Percentiles rank a stretch among this genome's conserved stretches.
These are phyloP conservation scores for Zele albiditarsus DNA, from an alignment of 2,888 invertebrate genomes.

Conservation along the genomic window DNA sequence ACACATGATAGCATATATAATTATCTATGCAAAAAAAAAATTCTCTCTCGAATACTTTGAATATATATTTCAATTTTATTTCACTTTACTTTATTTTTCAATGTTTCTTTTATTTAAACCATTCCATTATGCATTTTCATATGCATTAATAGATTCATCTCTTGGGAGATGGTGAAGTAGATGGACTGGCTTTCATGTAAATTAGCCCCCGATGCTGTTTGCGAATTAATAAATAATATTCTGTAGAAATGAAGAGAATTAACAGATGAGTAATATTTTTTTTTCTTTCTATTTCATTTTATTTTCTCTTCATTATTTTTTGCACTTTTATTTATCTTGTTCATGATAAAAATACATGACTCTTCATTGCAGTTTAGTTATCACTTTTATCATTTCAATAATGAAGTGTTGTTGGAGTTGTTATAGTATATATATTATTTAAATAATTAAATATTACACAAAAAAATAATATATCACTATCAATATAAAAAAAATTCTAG, in stretches of 20 bases:
- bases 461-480: neutral
- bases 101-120: neutral
- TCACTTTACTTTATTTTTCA: neutral
- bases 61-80: neutral
- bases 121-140: neutral
- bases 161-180: neutral
- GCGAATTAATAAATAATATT: neutral
- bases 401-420: no score
- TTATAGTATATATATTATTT: no score
- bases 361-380: no score
- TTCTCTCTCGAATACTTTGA: neutral
- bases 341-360: no score
- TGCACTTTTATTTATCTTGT: no score
- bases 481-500: no score
- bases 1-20: no score
- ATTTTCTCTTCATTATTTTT: no score
- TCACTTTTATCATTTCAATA: no score
- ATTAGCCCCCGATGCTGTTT: neutral
- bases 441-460: no score
- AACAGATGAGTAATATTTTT: neutral
- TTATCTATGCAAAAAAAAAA: neutral
- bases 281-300: neutral
- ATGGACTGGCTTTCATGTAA: slow-evolving; percentile 6
- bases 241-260: neutral
- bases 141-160: neutral